Percentiles rank a stretch among this genome's conserved stretches.
Conservation (phyloP, 2,888 invertebrate genomes). For the Hololepta plana region DNA sequence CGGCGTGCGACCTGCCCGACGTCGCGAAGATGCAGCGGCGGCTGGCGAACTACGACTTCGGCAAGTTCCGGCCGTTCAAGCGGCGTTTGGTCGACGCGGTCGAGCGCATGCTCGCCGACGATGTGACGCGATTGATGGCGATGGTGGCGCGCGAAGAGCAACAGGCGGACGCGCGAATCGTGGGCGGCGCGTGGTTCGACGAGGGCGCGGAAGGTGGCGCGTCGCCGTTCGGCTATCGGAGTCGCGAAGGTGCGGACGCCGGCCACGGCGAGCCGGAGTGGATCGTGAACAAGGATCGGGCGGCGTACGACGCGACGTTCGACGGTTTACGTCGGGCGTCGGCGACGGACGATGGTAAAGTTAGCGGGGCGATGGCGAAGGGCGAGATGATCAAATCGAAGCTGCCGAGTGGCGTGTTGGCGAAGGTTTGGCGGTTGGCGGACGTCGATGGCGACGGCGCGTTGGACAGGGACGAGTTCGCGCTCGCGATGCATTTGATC, state of each 20-base stretch:
- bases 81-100: conserved; percentile 80
- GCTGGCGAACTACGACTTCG: conserved; percentile 76
- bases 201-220: conserved; percentile 58
- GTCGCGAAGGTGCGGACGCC: conserved; percentile 89
- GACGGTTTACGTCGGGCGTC: too few relatives aligned
- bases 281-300: conserved; percentile 83
- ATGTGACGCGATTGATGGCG: conserved; percentile 88
- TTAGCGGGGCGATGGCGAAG: conserved; percentile 81
- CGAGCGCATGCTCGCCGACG: conserved; percentile 86
- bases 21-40: conserved; percentile 83
- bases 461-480: conserved; percentile 90
- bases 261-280: conserved; percentile 91
- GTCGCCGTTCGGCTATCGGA: conserved; percentile 84
- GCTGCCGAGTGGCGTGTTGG: conserved; percentile 87
- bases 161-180: conserved; percentile 17
- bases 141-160: conserved; percentile 55
- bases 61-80: conserved; percentile 80
- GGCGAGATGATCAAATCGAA: conserved; percentile 93
- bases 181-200: conserved; percentile 91
- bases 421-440: conserved; percentile 93
- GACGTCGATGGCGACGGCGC: conserved; percentile 91
- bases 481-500: conserved; percentile 90
- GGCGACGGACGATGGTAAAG: conserved; percentile 79
- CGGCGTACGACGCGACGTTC: conserved; percentile 69
- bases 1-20: conserved; percentile 95